These are phyloP conservation scores for Recurvirostra avosetta DNA, from an alignment of 2,113 vertebrate species.

Conservation along the genomic window DNA sequence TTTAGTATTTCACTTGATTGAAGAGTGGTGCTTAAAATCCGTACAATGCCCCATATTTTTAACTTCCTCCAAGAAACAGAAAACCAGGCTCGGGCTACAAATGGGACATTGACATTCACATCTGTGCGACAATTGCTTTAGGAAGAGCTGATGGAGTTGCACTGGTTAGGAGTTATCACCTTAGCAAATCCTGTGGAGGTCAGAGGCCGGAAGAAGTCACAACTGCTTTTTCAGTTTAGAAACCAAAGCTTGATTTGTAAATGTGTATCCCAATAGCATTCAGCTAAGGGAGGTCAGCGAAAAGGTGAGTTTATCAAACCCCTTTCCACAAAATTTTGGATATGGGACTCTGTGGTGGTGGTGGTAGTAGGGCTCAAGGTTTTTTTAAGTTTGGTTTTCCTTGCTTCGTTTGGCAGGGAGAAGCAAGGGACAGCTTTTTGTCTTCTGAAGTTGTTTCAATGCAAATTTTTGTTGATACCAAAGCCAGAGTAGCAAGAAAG, in stretches of 20 bases:
- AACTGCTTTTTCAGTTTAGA: neutral
- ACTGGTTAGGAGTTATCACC: neutral
- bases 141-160: neutral
- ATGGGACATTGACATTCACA: fast-evolving
- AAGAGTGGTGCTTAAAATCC: neutral
- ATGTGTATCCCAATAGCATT: fast-evolving
- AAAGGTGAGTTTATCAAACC: neutral
- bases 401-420: neutral
- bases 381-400: neutral
- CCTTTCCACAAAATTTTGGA: neutral
- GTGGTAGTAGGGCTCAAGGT: neutral
- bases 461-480: neutral
- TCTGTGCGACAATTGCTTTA: fast-evolving
- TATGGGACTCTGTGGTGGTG: neutral
- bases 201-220: neutral
- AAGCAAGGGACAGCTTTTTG: neutral
- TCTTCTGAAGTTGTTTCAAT: neutral
- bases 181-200: neutral
- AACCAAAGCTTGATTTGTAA: neutral
- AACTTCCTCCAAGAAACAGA: neutral
- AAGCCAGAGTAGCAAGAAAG: neutral
- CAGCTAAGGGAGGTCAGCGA: neutral
- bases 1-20: constrained; percentile 46
- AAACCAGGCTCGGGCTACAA: neutral
- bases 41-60: neutral